Evolutionary conservation across 2,797 vertebrate genomes (phyloP).

Genomic region (Sebastes diploproa): DNA sequence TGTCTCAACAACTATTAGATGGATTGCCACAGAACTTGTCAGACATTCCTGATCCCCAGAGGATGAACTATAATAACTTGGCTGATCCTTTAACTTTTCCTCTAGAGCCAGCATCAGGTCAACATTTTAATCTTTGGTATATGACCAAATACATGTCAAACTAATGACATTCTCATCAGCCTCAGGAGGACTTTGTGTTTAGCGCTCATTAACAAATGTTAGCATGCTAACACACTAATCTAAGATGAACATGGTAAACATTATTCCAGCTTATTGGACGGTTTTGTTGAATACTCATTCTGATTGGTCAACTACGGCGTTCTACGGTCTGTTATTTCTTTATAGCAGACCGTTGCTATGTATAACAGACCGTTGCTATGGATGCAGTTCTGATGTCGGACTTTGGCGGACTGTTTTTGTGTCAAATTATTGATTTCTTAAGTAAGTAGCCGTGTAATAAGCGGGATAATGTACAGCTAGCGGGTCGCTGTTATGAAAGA

Average conservation of each 20-base stretch:
- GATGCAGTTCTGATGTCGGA: too few species aligned
- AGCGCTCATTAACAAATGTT: not conserved
- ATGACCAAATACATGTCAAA: not conserved
- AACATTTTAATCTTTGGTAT: not conserved
- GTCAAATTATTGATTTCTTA: too few species aligned
- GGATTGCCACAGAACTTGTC: not conserved
- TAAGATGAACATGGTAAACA: not conserved
- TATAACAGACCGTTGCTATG: too few species aligned
- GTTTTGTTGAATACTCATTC: too few species aligned
- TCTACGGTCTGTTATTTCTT: too few species aligned
- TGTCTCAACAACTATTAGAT: not conserved
- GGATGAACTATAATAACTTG: not conserved
- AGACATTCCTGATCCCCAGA: not conserved
- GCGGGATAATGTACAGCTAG: too few species aligned
- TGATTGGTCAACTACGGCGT: too few species aligned
- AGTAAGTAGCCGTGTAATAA: too few species aligned
- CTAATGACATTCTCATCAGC: not conserved
- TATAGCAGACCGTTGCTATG: too few species aligned
- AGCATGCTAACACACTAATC: not conserved
- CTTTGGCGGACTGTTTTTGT: too few species aligned
- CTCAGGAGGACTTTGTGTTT: not conserved
- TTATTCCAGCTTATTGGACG: too few species aligned
- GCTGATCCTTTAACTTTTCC: not conserved
- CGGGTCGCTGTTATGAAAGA: too few species aligned
- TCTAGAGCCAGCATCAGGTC: not conserved